phyloP scores from a whole-genome alignment of 2,888 invertebrate genomes.

The Micropterix aruncella region DNA sequence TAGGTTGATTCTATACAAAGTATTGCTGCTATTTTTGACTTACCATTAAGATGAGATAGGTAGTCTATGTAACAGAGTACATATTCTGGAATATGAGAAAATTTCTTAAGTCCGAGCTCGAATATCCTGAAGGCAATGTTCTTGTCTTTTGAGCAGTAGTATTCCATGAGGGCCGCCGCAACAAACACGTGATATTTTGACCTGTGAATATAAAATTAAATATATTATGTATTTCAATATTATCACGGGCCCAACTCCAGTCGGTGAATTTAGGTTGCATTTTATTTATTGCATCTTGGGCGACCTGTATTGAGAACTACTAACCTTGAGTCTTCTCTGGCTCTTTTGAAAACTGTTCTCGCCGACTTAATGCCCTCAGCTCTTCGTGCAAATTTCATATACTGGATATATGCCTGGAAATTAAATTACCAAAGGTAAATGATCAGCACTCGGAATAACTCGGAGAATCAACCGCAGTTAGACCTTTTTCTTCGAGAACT shows the following conservation, averaged over 20 bases:
- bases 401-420: slow-evolving; percentile 83
- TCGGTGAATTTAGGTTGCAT: neutral
- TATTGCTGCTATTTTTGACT: too few relatives aligned
- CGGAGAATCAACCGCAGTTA: too few relatives aligned
- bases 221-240: neutral
- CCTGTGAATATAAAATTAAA: slow-evolving; percentile 18
- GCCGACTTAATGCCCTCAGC: slow-evolving; percentile 98
- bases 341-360: slow-evolving; percentile 85
- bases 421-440: too few relatives aligned
- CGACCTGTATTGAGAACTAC: neutral
- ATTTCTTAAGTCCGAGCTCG: slow-evolving; percentile 94
- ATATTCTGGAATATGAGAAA: slow-evolving; percentile 89
- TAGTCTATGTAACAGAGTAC: slow-evolving; percentile 95
- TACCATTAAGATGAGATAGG: slow-evolving; percentile 90
- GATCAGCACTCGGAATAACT: too few relatives aligned
- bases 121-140: slow-evolving; percentile 94
- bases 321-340: slow-evolving; percentile 71
- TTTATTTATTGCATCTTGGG: neutral
- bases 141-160: slow-evolving; percentile 96
- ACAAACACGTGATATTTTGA: slow-evolving; percentile 90
- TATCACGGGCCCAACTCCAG: neutral
- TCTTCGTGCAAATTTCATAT: slow-evolving; percentile 96
- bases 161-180: slow-evolving; percentile 96
- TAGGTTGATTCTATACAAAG: too few relatives aligned
- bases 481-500: too few relatives aligned